Conservation (phyloP, 2,113 vertebrate species). For the Ictidomys tridecemlineatus region DNA sequence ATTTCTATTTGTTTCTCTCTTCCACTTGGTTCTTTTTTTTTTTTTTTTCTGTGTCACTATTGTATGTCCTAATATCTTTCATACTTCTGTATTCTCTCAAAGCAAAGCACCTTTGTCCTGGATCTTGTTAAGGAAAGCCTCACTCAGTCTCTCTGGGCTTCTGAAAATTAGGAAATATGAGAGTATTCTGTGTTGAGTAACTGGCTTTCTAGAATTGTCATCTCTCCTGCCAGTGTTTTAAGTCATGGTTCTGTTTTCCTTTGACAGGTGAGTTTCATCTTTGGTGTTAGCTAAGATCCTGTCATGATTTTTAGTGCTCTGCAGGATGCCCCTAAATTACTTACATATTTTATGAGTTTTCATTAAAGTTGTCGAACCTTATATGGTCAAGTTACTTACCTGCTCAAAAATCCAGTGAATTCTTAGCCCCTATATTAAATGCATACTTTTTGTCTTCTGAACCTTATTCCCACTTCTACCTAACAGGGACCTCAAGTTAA, state of each 20-base stretch:
- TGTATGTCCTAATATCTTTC: not conserved
- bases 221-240: constrained; percentile 12
- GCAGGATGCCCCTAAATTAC: not conserved
- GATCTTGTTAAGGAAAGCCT: constrained; percentile 6
- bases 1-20: constrained; percentile 59
- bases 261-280: constrained; percentile 24
- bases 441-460: constrained; percentile 37
- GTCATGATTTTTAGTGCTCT: not conserved
- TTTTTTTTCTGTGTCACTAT: constrained; percentile 23
- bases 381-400: not conserved
- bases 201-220: constrained; percentile 31
- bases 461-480: not conserved
- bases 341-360: constrained; percentile 30
- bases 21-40: not conserved
- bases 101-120: not conserved
- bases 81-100: constrained; percentile 30
- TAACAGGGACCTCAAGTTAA: not conserved
- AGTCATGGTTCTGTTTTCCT: constrained; percentile 27
- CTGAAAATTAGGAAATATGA: not conserved
- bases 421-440: constrained; percentile 3
- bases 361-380: constrained; percentile 31
- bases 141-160: not conserved
- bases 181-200: constrained; percentile 12
- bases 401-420: constrained; percentile 24
- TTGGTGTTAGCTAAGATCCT: not conserved